phyloP scores from a whole-genome alignment of 2,113 vertebrate genomes.

The Rousettus leschenaultii region DNA sequence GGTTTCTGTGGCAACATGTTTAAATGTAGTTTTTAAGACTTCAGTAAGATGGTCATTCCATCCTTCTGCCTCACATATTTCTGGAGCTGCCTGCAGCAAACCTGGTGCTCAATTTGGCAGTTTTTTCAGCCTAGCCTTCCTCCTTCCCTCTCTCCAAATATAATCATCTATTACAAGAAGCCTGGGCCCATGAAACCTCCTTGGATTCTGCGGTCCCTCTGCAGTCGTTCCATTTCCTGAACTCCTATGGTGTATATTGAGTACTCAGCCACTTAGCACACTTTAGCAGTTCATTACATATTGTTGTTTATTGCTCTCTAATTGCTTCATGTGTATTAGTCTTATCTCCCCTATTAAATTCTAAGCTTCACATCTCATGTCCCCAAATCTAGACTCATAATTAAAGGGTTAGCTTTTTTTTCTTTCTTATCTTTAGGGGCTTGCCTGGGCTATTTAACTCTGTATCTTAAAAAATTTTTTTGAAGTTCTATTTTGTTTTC shows the following conservation, averaged over 20 bases:
- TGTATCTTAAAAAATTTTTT: not conserved
- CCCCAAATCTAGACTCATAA: not conserved
- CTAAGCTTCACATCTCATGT: not conserved
- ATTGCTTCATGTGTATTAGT: not conserved
- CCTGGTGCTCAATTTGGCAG: not conserved
- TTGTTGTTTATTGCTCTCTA: not conserved
- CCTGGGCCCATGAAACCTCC: not conserved
- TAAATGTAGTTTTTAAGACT: not conserved
- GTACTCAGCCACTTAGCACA: not conserved
- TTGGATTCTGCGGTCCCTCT: not conserved
- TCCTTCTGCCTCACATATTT: not conserved
- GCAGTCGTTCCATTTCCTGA: not conserved
- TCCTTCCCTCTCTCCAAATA: not conserved
- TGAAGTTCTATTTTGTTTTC: not conserved
- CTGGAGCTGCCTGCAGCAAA: not conserved
- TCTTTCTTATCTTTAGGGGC: not conserved
- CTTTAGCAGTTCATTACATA: not conserved
- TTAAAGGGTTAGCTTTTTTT: not conserved
- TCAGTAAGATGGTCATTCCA: not conserved
- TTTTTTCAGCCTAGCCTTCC: not conserved
- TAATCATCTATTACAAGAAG: not conserved
- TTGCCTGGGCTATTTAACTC: conserved; percentile 7
- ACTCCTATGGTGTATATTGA: not conserved
- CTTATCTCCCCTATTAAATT: not conserved
- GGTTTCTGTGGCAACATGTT: not conserved